A percentile compares a stretch with the other conserved stretches of the same genome.
Evolutionary conservation across 2,888 invertebrate species (phyloP).

Genomic region (Labia minor): DNA sequence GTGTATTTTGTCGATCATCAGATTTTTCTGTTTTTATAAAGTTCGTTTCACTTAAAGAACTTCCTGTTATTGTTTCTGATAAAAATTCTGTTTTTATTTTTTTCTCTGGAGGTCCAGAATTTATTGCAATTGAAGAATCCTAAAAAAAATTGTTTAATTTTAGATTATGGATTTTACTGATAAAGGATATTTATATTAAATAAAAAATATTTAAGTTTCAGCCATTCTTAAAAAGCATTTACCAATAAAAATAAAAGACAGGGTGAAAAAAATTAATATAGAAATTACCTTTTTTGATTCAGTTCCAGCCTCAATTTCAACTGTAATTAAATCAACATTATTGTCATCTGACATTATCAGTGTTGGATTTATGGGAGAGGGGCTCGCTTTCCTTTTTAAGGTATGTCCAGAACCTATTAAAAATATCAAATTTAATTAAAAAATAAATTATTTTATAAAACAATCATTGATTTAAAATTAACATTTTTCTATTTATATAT

Average conservation of each 20-base stretch:
- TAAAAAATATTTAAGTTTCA: too few species aligned
- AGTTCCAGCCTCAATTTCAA: constrained; percentile 36
- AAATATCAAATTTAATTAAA: constrained; percentile 15
- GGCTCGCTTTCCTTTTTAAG: constrained; percentile 27
- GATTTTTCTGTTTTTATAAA: constrained; percentile 57
- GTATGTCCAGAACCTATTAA: constrained; percentile 5
- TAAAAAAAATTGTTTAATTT: neutral
- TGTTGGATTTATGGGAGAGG: constrained; percentile 29
- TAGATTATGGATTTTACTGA: too few species aligned
- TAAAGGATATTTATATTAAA: too few species aligned
- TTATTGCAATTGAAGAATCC: neutral
- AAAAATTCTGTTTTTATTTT: constrained; percentile 38
- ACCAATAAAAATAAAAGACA: too few species aligned
- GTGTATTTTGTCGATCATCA: constrained; percentile 16
- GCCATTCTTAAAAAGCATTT: too few species aligned
- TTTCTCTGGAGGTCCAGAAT: constrained; percentile 18
- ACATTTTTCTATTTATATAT: too few species aligned
- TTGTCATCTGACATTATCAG: constrained; percentile 34
- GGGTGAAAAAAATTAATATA: too few species aligned
- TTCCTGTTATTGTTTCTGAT: constrained; percentile 67
- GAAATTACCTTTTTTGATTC: constrained; percentile 30
- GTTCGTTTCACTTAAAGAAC: constrained; percentile 55
- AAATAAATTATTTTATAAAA: neutral
- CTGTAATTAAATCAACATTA: constrained; percentile 35
- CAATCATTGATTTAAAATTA: too few species aligned